Base-by-base conservation (phyloP, 2,797 vertebrate species). In the Bucorvus abyssinicus region DNA sequence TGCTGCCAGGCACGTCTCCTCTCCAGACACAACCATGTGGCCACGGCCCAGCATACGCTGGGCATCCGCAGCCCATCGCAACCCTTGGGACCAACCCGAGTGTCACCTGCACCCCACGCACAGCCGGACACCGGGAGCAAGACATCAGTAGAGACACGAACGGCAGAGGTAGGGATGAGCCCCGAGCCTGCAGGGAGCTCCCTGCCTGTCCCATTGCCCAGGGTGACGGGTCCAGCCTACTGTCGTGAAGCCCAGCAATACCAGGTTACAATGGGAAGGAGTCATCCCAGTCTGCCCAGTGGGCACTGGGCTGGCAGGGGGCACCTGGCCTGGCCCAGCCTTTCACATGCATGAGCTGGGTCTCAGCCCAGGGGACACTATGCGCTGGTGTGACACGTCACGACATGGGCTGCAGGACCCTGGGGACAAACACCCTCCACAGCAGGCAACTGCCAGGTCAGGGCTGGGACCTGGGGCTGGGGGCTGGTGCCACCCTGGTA, bases 1-100 rank as follows among this genome's bases (percentile, higher is more conserved):
- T 27, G 61, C 44, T 10, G 20, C 21, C 47, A 42, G 80, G 22
- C 38, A 45, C 47, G 1, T 5, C 71, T 23, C 26, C 49, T 47
- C 29, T 36, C 44, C 40, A 12, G 69, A 34, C 42, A 9, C 86
- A 38, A 1, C 34, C 1, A 1, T 3, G 7, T 0, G 1, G 59
- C 24, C 57, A 5, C 2, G 1, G 56, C 9, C 47, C 12, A 23
- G 83, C 0, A 0, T 0, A 0, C 22, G 38, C 40, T 0, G 2
- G 9, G 61, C 53, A 49, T 55, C 73, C 1, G 0, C 27, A 36
- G 63, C 32, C 38, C 60, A 49, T 65, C 0, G 0, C 34, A n/a
- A 49, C 22, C n/a, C 68, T 57, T 52, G 11, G 23, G 6, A 15
- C 34, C 0, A 6, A 17, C 2, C 20, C 0, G 0, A 56, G 75